A percentile compares a stretch with the other conserved stretches of the same genome.
Conservation (phyloP, 1,140 invertebrate species). For the Magallana ariakensis region DNA sequence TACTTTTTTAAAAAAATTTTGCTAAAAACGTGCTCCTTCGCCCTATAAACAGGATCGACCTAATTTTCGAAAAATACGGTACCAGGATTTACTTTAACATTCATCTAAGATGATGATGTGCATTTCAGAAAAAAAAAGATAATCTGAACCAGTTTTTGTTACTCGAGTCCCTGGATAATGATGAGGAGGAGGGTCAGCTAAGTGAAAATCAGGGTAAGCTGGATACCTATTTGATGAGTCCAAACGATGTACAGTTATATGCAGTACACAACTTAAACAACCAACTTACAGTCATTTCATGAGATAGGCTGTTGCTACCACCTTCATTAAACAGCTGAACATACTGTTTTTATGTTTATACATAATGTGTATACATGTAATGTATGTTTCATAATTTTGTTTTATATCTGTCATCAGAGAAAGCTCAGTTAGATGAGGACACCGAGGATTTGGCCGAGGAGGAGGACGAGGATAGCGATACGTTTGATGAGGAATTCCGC, state of each 20-base stretch:
- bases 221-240: no score
- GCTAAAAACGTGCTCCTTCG: no score
- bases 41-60: no score
- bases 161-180: conserved; percentile 62
- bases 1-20: no score
- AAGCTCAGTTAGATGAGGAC: background rate
- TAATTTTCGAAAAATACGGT: no score
- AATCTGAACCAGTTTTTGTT: conserved; percentile 58
- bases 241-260: no score
- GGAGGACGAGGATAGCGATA: conserved; percentile 66
- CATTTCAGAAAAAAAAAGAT: conserved; percentile 37
- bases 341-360: background rate
- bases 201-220: conserved; percentile 13
- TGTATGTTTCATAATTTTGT: background rate
- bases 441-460: conserved; percentile 6
- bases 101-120: no score
- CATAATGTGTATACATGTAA: background rate
- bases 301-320: background rate
- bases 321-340: background rate
- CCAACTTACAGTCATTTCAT: no score
- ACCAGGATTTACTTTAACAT: no score
- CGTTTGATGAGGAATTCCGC: conserved; percentile 86
- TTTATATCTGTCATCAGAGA: background rate
- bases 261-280: background rate
- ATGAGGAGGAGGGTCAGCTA: conserved; percentile 43